A percentile compares a stretch with the other conserved stretches of the same genome.
phyloP scores from a whole-genome alignment of 1,140 invertebrate species.

The Lepidotrigona ventralis region DNA sequence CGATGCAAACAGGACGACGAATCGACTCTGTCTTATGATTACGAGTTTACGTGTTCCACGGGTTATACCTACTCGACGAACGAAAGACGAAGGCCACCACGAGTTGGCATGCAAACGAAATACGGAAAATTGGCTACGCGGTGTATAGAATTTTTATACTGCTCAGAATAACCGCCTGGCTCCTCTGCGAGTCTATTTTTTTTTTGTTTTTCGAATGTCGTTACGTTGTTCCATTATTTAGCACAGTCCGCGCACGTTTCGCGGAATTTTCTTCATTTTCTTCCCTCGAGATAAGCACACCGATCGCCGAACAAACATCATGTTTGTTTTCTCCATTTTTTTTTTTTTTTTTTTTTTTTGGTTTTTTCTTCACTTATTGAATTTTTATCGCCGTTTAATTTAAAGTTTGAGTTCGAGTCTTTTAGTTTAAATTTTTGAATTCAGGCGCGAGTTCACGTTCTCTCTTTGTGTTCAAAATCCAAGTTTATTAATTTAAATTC shows the following conservation, averaged over 20 bases:
- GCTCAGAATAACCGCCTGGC: neutral
- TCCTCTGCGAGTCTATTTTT: constrained; percentile 11
- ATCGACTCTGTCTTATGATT: neutral
- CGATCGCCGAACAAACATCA: neutral
- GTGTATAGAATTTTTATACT: constrained; percentile 52
- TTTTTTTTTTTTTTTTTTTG: too few species aligned
- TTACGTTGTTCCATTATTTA: constrained; percentile 47
- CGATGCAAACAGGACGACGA: neutral
- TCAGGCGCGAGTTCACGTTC: neutral
- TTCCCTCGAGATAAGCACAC: too few species aligned
- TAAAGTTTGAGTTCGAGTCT: neutral
- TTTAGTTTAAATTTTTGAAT: neutral
- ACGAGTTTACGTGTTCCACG: neutral
- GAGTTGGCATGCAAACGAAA: constrained; percentile 5
- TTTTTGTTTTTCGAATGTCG: neutral
- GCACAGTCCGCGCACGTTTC: neutral
- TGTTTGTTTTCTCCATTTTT: neutral
- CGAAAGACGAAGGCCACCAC: neutral
- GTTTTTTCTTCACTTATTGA: too few species aligned
- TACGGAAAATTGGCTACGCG: constrained; percentile 34
- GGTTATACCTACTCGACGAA: neutral
- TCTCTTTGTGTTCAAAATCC: too few species aligned
- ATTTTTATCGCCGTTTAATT: too few species aligned
- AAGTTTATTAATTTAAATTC: too few species aligned
- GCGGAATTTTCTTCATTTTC: neutral